Base-by-base conservation (phyloP, 2,888 invertebrate species). In the Dryomyza anilis region DNA sequence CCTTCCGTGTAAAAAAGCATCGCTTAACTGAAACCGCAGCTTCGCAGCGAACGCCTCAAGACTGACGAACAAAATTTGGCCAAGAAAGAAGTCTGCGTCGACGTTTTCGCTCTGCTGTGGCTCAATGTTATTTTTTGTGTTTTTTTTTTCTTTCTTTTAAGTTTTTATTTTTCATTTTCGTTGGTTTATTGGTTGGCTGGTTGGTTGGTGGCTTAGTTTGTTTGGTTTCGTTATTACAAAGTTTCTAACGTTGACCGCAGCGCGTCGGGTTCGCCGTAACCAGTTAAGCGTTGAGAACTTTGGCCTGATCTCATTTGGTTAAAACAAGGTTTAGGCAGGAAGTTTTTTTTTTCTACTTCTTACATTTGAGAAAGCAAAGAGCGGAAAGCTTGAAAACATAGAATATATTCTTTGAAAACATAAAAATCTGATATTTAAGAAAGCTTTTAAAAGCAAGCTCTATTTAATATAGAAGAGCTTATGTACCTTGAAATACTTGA, bases 1-100 rank as follows among this genome's bases (percentile, higher is more conserved):
- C 73, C 73, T 70, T 73, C 72, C 68, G 73, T 73, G 70, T 74
- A 74, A 71, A 74, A 74, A 69, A 74, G 65, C 74, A 74, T 74
- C 71, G 70, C 69, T 70, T 70, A 72, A 74, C 74, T 74, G 70
- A 74, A 67, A 69, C 67, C 67, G 64, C 69, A 68, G 64, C 69
- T 67, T 64, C 56, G 52, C 56, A 53, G 59, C 63, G 67, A 62
- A 58, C 66, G 63, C 64, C 66, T 70, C 64, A 67, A 69, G 68
- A n/a, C n/a, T n/a, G n/a, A n/a, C n/a, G n/a, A n/a, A n/a, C n/a
- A n/a, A n/a, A n/a, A 70, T 68, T 67, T 67, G 59, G 58, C 50
- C 10, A 50, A 50, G 48, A n/a, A n/a, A n/a, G n/a, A 50, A 50
- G 52, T 50, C 25, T 23, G 4, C 43, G 50, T 52, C 52, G 52